Percentiles rank a stretch among this genome's conserved stretches.
phyloP scores from a whole-genome alignment of 92 coral and sea anemone species.

The Actinernus sp. region DNA sequence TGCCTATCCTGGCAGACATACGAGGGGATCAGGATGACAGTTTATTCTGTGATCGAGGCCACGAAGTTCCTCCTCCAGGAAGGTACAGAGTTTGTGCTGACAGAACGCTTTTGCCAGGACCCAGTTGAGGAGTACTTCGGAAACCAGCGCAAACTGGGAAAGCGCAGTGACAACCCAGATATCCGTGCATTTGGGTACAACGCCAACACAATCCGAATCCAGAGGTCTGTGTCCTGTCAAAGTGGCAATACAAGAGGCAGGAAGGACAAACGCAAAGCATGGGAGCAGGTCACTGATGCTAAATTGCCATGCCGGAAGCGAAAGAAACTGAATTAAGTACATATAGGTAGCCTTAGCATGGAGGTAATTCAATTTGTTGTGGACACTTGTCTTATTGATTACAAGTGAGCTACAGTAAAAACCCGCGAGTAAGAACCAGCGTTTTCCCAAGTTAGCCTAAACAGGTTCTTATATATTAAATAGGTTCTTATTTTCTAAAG shows the following conservation, averaged over 20 bases:
- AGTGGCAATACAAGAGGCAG: constrained; percentile 70
- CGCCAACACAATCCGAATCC: constrained; percentile 56
- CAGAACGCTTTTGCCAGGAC: constrained; percentile 42
- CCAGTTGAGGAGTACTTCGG: constrained; percentile 37
- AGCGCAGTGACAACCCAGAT: constrained; percentile 55
- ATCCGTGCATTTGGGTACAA: constrained; percentile 53
- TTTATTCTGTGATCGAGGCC: constrained; percentile 51
- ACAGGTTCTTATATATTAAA: too few relatives aligned
- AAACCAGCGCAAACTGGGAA: constrained; percentile 48
- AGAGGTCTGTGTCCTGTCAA: constrained; percentile 59
- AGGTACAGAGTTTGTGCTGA: constrained; percentile 55
- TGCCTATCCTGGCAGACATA: constrained; percentile 56
- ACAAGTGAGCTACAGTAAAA: too few relatives aligned
- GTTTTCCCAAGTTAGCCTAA: too few relatives aligned
- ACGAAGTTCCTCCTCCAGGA: constrained; percentile 55
- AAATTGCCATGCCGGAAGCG: constrained; percentile 29
- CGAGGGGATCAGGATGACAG: constrained; percentile 46
- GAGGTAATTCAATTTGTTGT: too few relatives aligned
- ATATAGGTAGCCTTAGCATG: too few relatives aligned
- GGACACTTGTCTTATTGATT: too few relatives aligned
- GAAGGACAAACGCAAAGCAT: constrained; percentile 43
- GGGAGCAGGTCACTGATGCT: constrained; percentile 45
- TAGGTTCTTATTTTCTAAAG: too few relatives aligned
- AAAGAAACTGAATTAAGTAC: constrained; percentile 4
- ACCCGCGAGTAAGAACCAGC: too few relatives aligned